Evolutionary conservation across 2,888 invertebrate species (phyloP).

Genomic region (Pardosa pseudoannulata): DNA sequence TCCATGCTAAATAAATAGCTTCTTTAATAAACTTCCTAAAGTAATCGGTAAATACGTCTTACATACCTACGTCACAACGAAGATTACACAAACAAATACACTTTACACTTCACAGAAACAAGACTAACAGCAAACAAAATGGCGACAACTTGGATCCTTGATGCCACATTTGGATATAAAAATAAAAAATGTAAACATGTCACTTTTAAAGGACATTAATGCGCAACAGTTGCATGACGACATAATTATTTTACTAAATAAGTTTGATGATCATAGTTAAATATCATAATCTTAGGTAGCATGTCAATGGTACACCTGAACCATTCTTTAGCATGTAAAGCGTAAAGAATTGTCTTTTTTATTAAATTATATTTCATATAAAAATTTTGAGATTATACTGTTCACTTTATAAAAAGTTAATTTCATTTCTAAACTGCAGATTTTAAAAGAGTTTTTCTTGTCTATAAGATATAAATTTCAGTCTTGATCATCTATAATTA

Average conservation of each 20-base stretch:
- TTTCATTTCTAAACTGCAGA: too few species aligned
- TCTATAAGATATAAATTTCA: too few species aligned
- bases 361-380: too few species aligned
- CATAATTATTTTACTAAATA: neutral
- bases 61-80: conserved; percentile 70
- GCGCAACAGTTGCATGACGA: conserved; percentile 63
- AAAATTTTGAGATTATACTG: too few species aligned
- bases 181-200: conserved; percentile 70
- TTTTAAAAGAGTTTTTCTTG: too few species aligned
- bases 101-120: conserved; percentile 71
- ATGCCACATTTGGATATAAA: conserved; percentile 64
- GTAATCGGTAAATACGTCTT: conserved; percentile 20
- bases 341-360: too few species aligned
- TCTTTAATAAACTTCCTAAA: neutral
- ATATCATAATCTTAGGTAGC: too few species aligned
- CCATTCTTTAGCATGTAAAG: too few species aligned
- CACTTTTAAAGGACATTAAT: conserved; percentile 61
- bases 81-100: conserved; percentile 72
- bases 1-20: neutral
- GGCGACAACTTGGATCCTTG: conserved; percentile 67
- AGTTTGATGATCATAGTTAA: too few species aligned
- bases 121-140: conserved; percentile 67
- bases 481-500: too few species aligned
- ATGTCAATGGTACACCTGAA: too few species aligned
- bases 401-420: too few species aligned